These are phyloP conservation scores for Lepidocyrtoides sp. DNA, from an alignment of 2,888 invertebrate species.

Conservation along the genomic window DNA sequence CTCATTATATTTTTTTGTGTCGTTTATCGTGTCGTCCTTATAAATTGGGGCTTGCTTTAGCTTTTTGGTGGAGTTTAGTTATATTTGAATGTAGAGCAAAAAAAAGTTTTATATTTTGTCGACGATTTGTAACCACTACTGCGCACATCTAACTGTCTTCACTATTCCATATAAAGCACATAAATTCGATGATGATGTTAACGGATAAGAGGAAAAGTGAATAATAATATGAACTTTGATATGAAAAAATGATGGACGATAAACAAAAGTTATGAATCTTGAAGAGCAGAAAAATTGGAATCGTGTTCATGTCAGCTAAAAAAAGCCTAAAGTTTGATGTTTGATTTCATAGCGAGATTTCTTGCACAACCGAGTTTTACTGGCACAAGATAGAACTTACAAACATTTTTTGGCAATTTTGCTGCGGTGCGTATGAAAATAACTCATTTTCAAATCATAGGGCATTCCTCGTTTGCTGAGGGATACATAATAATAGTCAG, in stretches of 20 bases:
- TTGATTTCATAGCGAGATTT: no score
- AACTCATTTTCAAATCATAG: no score
- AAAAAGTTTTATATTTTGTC: no score
- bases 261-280: slow-evolving; percentile 15
- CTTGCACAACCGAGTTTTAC: background rate
- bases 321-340: no score
- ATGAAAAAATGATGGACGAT: background rate
- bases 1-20: background rate
- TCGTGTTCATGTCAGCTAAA: slow-evolving; percentile 4
- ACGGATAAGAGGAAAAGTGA: background rate
- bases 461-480: background rate
- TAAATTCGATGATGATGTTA: background rate
- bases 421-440: no score
- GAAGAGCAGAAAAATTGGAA: background rate
- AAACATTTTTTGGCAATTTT: no score
- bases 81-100: background rate
- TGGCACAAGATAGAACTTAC: no score
- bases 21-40: slow-evolving; percentile 18
- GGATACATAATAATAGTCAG: no score
- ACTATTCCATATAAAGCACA: background rate
- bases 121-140: no score
- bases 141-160: background rate
- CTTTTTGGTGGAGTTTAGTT: slow-evolving; percentile 5
- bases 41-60: slow-evolving; percentile 1
- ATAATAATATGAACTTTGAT: background rate